Percentiles rank a stretch among this genome's conserved stretches.
These are phyloP conservation scores for Passer domesticus DNA, from an alignment of 2,113 vertebrate species.

Conservation along the genomic window DNA sequence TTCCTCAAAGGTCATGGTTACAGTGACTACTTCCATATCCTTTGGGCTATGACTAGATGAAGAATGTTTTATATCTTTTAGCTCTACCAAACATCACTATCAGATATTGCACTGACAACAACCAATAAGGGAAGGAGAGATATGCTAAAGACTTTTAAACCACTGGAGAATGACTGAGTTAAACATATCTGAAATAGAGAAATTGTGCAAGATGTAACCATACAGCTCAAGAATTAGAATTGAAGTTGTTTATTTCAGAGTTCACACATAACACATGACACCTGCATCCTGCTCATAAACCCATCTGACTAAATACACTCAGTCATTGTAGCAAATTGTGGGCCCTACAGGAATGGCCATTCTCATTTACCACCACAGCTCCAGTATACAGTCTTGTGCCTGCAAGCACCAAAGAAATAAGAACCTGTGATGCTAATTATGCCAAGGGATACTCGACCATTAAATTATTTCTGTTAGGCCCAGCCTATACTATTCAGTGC, in stretches of 20 bases:
- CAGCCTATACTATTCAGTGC: slow-evolving; percentile 32
- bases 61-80: not conserved
- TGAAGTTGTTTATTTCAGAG: not conserved
- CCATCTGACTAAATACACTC: not conserved
- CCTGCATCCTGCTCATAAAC: not conserved
- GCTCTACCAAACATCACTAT: not conserved
- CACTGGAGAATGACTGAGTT: not conserved
- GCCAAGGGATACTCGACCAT: not conserved
- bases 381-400: not conserved
- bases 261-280: not conserved
- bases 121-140: not conserved
- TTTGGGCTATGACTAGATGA: not conserved
- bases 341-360: not conserved
- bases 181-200: not conserved
- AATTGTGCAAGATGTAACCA: not conserved
- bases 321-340: not conserved
- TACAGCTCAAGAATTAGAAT: not conserved
- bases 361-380: not conserved
- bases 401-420: not conserved
- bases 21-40: not conserved
- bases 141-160: not conserved
- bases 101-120: not conserved
- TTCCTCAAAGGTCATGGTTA: slow-evolving; percentile 13
- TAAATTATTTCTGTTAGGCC: slow-evolving; percentile 23
- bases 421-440: slow-evolving; percentile 16